Percentiles rank a stretch among this genome's conserved stretches.
phyloP scores from a whole-genome alignment of 2,888 invertebrate species.

The Tipula vernalis region DNA sequence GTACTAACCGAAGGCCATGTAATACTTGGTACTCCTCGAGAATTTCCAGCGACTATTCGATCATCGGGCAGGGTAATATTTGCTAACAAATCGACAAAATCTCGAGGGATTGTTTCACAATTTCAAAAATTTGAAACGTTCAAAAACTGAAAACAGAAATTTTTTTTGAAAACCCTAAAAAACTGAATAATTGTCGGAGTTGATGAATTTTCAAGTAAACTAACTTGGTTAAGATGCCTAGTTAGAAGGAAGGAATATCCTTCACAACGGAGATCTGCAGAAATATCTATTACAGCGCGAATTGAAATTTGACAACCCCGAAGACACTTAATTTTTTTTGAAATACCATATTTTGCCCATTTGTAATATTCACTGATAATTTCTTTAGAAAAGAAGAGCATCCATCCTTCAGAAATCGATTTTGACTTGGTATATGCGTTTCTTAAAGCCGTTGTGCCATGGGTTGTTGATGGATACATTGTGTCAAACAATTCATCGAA shows the following conservation, averaged over 20 bases:
- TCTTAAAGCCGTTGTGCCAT: neutral
- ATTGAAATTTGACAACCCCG: neutral
- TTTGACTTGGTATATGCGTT: neutral
- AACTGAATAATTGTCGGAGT: neutral
- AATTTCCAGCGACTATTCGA: neutral
- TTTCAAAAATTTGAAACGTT: neutral
- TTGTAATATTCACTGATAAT: neutral
- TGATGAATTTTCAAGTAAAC: neutral
- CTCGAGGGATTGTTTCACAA: neutral
- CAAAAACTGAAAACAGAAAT: no score
- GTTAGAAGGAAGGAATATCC: neutral
- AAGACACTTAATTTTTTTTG: neutral
- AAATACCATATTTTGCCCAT: neutral
- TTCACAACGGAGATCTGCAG: no score
- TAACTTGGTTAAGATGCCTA: no score
- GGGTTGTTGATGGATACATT: neutral
- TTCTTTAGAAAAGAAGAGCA: neutral
- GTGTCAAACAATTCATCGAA: neutral
- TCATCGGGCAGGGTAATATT: neutral
- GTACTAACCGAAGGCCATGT: neutral
- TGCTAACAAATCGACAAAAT: neutral
- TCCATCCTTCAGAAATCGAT: neutral
- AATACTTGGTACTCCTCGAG: neutral
- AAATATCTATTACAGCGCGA: neutral
- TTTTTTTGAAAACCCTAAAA: no score